phyloP scores from a whole-genome alignment of 1,140 invertebrate genomes.

The Steinernema khuongi region DNA sequence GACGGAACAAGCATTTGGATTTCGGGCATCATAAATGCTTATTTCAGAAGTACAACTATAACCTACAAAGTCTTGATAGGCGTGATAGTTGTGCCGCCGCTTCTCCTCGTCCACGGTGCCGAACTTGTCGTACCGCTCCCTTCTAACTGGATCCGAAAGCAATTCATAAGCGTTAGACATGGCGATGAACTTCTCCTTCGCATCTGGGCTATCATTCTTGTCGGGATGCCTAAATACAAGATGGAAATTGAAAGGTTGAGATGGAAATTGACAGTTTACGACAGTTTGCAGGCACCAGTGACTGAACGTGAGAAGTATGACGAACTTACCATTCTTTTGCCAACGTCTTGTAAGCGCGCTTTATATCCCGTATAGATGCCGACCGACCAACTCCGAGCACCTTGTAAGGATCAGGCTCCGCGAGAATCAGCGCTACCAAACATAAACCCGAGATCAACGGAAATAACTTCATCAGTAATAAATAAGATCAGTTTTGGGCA shows the following conservation, averaged over 20 bases:
- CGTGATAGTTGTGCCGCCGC: constrained; percentile 2
- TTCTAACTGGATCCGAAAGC: constrained; percentile 44
- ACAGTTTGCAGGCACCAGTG: not conserved
- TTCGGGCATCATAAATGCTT: not conserved
- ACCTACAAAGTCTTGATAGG: constrained; percentile 20
- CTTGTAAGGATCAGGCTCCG: constrained; percentile 38
- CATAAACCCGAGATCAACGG: not conserved
- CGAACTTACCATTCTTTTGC: constrained; percentile 49
- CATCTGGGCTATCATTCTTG: constrained; percentile 49
- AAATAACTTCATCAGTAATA: no score
- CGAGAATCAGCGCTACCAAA: not conserved
- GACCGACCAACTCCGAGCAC: constrained; percentile 40
- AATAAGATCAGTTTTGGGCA: no score
- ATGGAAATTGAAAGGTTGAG: not conserved
- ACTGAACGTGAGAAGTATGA: not conserved
- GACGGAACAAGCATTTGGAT: not conserved
- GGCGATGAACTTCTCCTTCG: constrained; percentile 48
- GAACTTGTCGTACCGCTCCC: constrained; percentile 46
- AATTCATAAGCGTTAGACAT: constrained; percentile 53
- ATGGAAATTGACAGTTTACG: not conserved
- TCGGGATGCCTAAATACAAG: constrained; percentile 51
- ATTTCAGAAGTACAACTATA: no score
- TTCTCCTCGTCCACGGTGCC: constrained; percentile 33
- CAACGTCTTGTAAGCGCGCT: constrained; percentile 52
- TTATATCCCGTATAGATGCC: constrained; percentile 48